Conservation (phyloP, 2,113 vertebrate genomes). For the Ophthalmolycus amberensis region DNA sequence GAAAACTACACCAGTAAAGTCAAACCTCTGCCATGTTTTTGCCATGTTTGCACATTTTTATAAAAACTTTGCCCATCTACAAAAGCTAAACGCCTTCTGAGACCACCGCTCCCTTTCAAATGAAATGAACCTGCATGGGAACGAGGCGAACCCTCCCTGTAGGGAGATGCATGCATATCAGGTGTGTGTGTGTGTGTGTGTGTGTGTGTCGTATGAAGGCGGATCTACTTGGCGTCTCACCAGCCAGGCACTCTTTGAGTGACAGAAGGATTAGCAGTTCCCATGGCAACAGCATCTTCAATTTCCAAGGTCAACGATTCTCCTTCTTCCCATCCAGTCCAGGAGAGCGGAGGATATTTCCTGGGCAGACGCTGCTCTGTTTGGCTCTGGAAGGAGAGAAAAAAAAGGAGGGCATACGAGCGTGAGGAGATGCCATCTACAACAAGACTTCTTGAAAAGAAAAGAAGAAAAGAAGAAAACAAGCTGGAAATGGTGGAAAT, state of each 20-base stretch:
- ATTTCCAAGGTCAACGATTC: constrained; percentile 91
- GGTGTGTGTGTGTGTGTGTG: constrained; percentile 69
- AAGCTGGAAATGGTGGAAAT: constrained; percentile 61
- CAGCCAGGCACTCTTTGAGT: constrained; percentile 89
- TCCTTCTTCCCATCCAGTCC: constrained; percentile 82
- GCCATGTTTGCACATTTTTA: neutral
- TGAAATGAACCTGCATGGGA: constrained; percentile 39
- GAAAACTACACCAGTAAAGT: neutral
- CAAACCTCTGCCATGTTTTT: neutral
- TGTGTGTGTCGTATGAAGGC: constrained; percentile 72
- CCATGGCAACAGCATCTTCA: constrained; percentile 96
- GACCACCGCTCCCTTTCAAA: constrained; percentile 22
- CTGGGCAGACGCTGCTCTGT: constrained; percentile 49
- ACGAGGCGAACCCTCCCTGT: constrained; percentile 12
- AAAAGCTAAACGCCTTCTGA: constrained; percentile 25
- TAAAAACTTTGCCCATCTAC: neutral
- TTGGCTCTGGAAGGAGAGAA: constrained; percentile 58
- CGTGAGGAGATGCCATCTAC: constrained; percentile 37
- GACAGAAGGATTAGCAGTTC: constrained; percentile 94
- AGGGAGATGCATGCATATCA: constrained; percentile 79
- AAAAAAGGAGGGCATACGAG: neutral
- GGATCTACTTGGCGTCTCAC: constrained; percentile 85
- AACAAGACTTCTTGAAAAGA: constrained; percentile 15
- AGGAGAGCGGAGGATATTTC: constrained; percentile 65
- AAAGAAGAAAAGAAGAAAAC: constrained; percentile 3